Evolutionary conservation across 2,113 vertebrate species (phyloP).

Genomic region (Chitala chitala): DNA sequence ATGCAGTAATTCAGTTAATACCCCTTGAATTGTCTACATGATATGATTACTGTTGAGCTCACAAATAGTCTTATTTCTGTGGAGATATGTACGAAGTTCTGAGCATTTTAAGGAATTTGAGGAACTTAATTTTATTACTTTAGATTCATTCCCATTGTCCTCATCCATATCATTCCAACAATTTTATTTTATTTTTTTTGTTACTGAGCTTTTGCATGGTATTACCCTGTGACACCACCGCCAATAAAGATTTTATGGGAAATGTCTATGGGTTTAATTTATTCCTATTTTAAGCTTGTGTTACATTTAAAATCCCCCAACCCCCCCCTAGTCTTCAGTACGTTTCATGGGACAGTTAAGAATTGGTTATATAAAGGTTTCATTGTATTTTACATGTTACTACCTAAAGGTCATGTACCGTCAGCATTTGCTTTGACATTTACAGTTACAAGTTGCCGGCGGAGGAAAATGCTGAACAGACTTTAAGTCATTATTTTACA

Average conservation of each 20-base stretch:
- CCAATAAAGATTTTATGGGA: constrained; percentile 59
- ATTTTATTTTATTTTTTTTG: constrained; percentile 28
- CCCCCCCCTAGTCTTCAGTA: neutral
- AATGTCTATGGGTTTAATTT: constrained; percentile 33
- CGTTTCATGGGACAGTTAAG: neutral
- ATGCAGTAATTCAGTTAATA: constrained; percentile 41
- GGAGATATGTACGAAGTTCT: constrained; percentile 25
- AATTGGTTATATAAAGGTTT: too few relatives aligned
- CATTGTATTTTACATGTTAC: too few relatives aligned
- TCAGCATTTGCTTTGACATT: too few relatives aligned
- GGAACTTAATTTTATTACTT: constrained; percentile 19
- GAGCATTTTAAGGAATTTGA: constrained; percentile 19
- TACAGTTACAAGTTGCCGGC: too few relatives aligned
- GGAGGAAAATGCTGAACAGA: too few relatives aligned
- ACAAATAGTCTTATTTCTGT: constrained; percentile 1
- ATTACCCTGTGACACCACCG: constrained; percentile 41
- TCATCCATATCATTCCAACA: constrained; percentile 36
- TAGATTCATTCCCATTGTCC: constrained; percentile 19
- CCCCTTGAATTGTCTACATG: constrained; percentile 39
- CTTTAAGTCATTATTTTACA: too few relatives aligned
- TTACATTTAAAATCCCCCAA: too few relatives aligned
- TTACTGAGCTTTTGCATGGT: constrained; percentile 47
- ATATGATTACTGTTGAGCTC: constrained; percentile 38
- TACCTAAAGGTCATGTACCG: too few relatives aligned
- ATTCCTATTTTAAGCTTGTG: neutral